Evolutionary conservation across 2,797 vertebrate genomes (phyloP), one percentile per base, ranked within the genome.

Genomic region (Pangasius sanitwongsei): DNA sequence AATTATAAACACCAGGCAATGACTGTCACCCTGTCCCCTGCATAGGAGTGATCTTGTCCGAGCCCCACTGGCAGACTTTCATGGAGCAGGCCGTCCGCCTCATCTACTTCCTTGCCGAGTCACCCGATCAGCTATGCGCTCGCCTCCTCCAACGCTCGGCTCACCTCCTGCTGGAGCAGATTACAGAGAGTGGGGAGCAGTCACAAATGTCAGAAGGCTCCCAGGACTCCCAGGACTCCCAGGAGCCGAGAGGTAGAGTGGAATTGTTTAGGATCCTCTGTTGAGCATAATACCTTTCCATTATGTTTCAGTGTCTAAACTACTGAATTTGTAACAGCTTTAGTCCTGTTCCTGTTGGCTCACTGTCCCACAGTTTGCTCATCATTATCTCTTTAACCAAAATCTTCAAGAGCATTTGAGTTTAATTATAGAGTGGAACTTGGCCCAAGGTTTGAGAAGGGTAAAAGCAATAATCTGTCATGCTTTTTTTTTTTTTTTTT

Each of bases 41-140:
- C 15, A 48, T 89, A 96, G 96, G 96, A 91, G 95, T 95, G 31
- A 93, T 96, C 88, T 95, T 96, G 93, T 93, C 95, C 50, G 93
- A 97, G 87, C 92, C 95, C 11, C 93, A 97, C 91, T 99, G 99
- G 98, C 96, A 99, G 91, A 97, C 97, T 65, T 99, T 99, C 93
- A 98, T 97, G 95, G 97, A 99, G 86, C 95, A 96, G 78, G 97
- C 98, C 0, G 90, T 99, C 84, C 93, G 90, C 13, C 97, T 99
- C 83, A 95, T 98, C 91, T 99, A 98, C 95, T 97, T 97, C 77
- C 94, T 99, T 91, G 97, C 97, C 1, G 99, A 99, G 93, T 97
- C 97, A 25, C 95, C 98, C 0, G 98, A 99, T 84, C 95, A 97
- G 93, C 96, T 98, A 90, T 97, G 97, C 88, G 97, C 97, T 87